These are phyloP conservation scores for Euphydryas editha DNA, from an alignment of 2,888 invertebrate genomes.

Conservation along the genomic window DNA sequence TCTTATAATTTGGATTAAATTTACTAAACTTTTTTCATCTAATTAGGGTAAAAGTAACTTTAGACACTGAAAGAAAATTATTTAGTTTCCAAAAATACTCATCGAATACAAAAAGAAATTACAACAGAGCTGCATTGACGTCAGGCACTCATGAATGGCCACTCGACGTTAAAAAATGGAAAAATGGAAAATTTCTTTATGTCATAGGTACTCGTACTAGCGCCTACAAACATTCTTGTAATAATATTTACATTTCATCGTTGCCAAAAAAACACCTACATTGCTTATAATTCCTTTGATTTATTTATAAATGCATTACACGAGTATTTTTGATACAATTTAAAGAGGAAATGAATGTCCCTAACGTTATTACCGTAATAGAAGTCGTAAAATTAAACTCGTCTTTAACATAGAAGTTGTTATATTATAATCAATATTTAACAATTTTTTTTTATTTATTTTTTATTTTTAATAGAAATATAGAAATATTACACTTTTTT, in stretches of 20 bases:
- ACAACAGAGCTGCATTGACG: slow-evolving; percentile 55
- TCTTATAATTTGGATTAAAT: too few species aligned
- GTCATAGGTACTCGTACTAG: slow-evolving; percentile 25
- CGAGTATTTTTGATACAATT: slow-evolving; percentile 5
- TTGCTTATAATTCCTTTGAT: slow-evolving; percentile 28
- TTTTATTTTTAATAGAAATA: slow-evolving; percentile 45
- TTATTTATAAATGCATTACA: slow-evolving; percentile 21
- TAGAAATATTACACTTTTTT: too few species aligned
- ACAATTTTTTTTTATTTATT: slow-evolving; percentile 30
- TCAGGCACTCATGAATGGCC: slow-evolving; percentile 72
- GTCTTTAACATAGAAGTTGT: slow-evolving; percentile 41
- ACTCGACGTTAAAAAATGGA: slow-evolving; percentile 62
- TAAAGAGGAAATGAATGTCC: not conserved
- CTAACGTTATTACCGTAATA: not conserved
- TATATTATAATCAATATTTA: slow-evolving; percentile 33
- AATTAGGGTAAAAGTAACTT: slow-evolving; percentile 41
- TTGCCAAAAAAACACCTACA: slow-evolving; percentile 31
- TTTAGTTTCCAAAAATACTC: slow-evolving; percentile 49
- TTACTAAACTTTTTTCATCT: slow-evolving; percentile 31
- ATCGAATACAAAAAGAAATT: slow-evolving; percentile 44
- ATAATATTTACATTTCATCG: slow-evolving; percentile 35
- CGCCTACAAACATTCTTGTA: slow-evolving; percentile 20
- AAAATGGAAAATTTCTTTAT: slow-evolving; percentile 38
- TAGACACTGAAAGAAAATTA: slow-evolving; percentile 50
- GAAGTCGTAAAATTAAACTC: slow-evolving; percentile 18